A percentile compares a stretch with the other conserved stretches of the same genome.
Conservation (phyloP, 2,113 vertebrate genomes). For the Theristicus caerulescens region DNA sequence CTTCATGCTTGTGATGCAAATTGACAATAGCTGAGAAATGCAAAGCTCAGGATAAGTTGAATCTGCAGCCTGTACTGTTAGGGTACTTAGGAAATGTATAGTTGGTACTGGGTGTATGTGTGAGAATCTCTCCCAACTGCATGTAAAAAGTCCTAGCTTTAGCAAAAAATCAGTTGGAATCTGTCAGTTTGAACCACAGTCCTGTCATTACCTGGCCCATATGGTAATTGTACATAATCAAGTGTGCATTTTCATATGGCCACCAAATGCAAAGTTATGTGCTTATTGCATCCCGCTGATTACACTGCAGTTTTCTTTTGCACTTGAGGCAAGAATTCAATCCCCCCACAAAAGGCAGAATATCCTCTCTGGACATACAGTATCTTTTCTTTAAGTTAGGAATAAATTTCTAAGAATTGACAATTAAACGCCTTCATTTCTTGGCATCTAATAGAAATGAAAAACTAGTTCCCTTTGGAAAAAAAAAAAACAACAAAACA, state of each 20-base stretch:
- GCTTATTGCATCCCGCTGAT: neutral
- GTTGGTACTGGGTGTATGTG: neutral
- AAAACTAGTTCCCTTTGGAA: neutral
- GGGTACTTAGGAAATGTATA: neutral
- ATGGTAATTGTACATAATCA: neutral
- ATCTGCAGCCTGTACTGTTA: neutral
- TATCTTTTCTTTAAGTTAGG: neutral
- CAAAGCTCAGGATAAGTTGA: constrained; percentile 40
- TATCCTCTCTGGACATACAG: neutral
- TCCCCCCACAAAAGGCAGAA: accelerated
- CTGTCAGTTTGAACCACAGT: neutral
- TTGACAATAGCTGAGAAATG: constrained; percentile 50
- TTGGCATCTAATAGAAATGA: neutral
- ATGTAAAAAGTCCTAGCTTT: neutral
- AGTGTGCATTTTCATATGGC: neutral
- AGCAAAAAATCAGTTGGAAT: neutral
- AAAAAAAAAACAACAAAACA: neutral
- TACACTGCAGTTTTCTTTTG: neutral
- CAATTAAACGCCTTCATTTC: neutral
- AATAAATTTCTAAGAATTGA: neutral
- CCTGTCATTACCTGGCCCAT: neutral
- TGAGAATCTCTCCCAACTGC: neutral
- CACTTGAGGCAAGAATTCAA: neutral
- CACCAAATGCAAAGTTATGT: neutral
- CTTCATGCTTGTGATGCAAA: constrained; percentile 57